A percentile compares a stretch with the other conserved stretches of the same genome.
These are phyloP conservation scores for Metridium senile DNA, from an alignment of 92 coral and sea anemone species.

Conservation along the genomic window DNA sequence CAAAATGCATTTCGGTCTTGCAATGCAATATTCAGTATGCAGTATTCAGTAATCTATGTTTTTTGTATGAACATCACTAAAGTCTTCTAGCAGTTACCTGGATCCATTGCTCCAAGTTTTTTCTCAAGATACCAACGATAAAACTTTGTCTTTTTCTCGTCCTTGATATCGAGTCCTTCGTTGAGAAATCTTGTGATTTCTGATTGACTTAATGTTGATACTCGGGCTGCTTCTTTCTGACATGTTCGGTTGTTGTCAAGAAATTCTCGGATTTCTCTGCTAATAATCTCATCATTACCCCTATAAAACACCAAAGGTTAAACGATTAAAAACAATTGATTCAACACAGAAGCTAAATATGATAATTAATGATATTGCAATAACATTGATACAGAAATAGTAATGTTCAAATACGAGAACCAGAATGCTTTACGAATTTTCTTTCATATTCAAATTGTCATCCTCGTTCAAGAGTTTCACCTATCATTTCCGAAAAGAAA, in stretches of 20 bases:
- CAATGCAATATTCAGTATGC: too few relatives aligned
- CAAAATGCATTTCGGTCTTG: too few relatives aligned
- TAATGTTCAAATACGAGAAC: too few relatives aligned
- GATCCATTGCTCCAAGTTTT: slow-evolving; percentile 74
- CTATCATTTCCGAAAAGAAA: too few relatives aligned
- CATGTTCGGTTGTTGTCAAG: slow-evolving; percentile 87
- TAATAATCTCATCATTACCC: slow-evolving; percentile 94
- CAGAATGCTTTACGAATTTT: too few relatives aligned
- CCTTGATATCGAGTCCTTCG: slow-evolving; percentile 86
- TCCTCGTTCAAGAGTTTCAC: too few relatives aligned
- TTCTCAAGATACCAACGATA: slow-evolving; percentile 93
- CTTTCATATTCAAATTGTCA: too few relatives aligned
- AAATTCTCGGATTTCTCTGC: slow-evolving; percentile 91
- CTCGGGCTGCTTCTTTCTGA: slow-evolving; percentile 78
- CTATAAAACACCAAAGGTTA: too few relatives aligned
- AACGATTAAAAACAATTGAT: not conserved
- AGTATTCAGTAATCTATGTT: not conserved
- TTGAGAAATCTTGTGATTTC: slow-evolving; percentile 81
- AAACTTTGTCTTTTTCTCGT: slow-evolving; percentile 77
- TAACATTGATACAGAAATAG: too few relatives aligned
- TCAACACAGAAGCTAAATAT: too few relatives aligned
- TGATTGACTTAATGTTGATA: slow-evolving; percentile 84
- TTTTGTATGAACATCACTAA: not conserved
- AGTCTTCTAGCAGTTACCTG: slow-evolving; percentile 39
- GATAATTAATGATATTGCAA: too few relatives aligned